Percentiles rank a stretch among this genome's conserved stretches.
Conservation (phyloP, 2,797 vertebrate species). For the Cyclopterus lumpus region DNA sequence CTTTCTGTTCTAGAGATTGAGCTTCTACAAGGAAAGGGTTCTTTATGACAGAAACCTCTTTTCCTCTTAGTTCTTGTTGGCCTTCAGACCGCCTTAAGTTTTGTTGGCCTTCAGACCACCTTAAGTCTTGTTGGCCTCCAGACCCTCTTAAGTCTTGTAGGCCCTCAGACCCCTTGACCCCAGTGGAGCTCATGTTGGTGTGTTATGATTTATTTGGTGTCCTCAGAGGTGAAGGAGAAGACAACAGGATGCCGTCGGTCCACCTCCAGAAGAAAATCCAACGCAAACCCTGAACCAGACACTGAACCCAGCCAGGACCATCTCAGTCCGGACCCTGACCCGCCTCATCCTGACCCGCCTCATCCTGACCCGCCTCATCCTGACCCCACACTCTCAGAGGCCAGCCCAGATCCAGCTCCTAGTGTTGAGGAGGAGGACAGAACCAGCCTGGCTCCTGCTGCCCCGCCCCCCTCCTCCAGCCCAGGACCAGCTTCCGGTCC, state of each 20-base stretch:
- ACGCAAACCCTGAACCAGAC: conserved; percentile 32
- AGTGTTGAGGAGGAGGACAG: conserved; percentile 5
- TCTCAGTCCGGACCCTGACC: conserved; percentile 10
- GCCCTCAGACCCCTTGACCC: background rate
- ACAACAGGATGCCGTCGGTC: conserved; percentile 68
- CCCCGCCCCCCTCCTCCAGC: background rate
- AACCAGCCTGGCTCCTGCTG: conserved; percentile 1
- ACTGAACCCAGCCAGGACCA: conserved; percentile 2
- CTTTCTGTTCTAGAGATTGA: too few species aligned
- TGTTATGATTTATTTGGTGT: conserved; percentile 34
- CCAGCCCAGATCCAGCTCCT: conserved; percentile 7
- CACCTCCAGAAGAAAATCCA: conserved; percentile 63
- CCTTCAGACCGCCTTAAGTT: too few species aligned
- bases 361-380: background rate
- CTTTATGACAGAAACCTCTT: too few species aligned
- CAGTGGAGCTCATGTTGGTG: background rate
- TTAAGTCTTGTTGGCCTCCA: too few species aligned
- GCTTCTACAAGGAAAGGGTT: too few species aligned
- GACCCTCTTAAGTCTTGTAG: too few species aligned
- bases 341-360: too few species aligned
- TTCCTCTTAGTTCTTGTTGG: too few species aligned
- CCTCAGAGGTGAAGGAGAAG: conserved; percentile 75
- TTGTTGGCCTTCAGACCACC: too few species aligned
- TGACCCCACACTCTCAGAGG: conserved; percentile 4
- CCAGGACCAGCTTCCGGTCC: conserved; percentile 10